Base-by-base conservation (phyloP, 2,113 vertebrate species). In the Naja naja region DNA sequence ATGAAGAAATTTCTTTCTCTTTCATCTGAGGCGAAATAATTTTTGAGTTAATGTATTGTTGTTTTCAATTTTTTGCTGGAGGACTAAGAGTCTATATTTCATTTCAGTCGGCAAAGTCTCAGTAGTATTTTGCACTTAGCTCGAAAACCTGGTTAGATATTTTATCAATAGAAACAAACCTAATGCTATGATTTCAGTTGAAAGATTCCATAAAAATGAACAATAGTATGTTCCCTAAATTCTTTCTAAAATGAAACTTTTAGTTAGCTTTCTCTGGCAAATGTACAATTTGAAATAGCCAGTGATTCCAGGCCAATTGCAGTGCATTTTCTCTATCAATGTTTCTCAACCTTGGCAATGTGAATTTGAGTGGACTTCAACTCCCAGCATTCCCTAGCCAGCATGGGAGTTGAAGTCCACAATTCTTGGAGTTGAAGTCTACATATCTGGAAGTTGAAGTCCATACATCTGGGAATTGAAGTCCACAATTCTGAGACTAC, bases 111-210 rank as follows among this genome's bases (percentile, higher is more conserved):
- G 14, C 58, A 89, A 87, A 18, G 64, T 85, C 87, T 85, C 43
- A 47, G 8, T 34, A 85, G 27, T 56, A 69, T 20, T 89, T 9
- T 81, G 25, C 69, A 92, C 49, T 92, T 92, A 53, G 0, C 30
- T 4, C 4, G 74, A 90, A 81, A 91, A 94, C 85, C 56, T 94
- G 74, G 25, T 89, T 94, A 60, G 86, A 90, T 58, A 25, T 92
- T 88, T 5, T 89, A 93, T 60, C 58, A 94, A 91, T 52, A 86
- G 45, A 89, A 22, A 91, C 95, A 74, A 95, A 95, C 92, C 88
- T 25, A 45, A 1, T 92, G 92, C 81, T 94, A 64, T 94, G 90
- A 90, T 89, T 94, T 93, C 1, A 0, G 23, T 87, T 94, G 81
- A 12, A 60, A 47, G 90, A 69, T n/a, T 91, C 60, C 53, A 49